Percentiles rank a stretch among this genome's conserved stretches.
Evolutionary conservation across 1,140 invertebrate genomes (phyloP).

Genomic region (Leptopilina clavipes): DNA sequence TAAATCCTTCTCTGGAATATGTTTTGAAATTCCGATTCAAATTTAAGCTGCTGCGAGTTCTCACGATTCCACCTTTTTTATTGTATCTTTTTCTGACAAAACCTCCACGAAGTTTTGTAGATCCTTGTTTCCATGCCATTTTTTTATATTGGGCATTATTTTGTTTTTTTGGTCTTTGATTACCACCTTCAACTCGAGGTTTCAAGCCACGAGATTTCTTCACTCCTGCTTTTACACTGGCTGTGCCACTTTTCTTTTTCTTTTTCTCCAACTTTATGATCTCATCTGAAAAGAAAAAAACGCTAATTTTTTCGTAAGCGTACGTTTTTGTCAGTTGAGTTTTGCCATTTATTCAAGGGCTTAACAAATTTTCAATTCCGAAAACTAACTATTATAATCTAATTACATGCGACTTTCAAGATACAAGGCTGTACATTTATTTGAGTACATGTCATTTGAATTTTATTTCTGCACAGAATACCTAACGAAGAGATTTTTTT

Average conservation of each 20-base stretch:
- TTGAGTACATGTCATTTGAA: too few relatives aligned
- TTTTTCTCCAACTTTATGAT: constrained; percentile 75
- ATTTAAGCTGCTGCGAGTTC: constrained; percentile 59
- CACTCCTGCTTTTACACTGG: constrained; percentile 42
- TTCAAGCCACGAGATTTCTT: constrained; percentile 44
- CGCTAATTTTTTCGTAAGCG: constrained; percentile 63
- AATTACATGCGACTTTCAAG: too few relatives aligned
- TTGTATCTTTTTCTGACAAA: constrained; percentile 67
- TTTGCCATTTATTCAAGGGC: too few relatives aligned
- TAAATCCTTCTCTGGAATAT: constrained; percentile 51
- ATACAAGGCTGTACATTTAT: too few relatives aligned
- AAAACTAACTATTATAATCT: too few relatives aligned
- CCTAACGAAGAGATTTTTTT: too few relatives aligned
- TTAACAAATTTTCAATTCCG: too few relatives aligned
- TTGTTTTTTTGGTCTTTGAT: constrained; percentile 24
- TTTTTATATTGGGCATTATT: constrained; percentile 39
- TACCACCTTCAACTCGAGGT: constrained; percentile 39
- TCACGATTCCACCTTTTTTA: constrained; percentile 52
- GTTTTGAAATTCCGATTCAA: constrained; percentile 54
- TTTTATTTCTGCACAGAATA: too few relatives aligned
- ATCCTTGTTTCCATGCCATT: constrained; percentile 40
- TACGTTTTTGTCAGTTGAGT: constrained; percentile 59
- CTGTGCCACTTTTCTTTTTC: constrained; percentile 62
- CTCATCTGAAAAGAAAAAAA: constrained; percentile 75
- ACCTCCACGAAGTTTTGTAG: constrained; percentile 52